Evolutionary conservation across 1,140 invertebrate species (phyloP).

Genomic region (Drosophila sp.): DNA sequence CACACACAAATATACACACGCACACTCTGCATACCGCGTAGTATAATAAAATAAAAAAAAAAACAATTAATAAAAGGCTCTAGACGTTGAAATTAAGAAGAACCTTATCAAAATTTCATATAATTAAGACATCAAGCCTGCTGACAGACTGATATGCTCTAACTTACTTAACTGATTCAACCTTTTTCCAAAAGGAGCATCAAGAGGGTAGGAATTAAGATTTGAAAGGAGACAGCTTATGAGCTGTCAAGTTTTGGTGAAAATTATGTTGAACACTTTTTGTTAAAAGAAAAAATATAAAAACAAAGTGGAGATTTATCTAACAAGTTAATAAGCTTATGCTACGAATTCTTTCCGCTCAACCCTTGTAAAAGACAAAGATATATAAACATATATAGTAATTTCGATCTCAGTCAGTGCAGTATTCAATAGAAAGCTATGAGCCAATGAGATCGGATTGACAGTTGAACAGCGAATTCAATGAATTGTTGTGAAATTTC

Average conservation of each 20-base stretch:
- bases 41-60: constrained; percentile 12
- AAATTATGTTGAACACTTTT: constrained; percentile 36
- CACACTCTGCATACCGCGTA: background rate
- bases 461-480: too few relatives aligned
- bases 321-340: constrained; percentile 8
- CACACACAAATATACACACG: background rate
- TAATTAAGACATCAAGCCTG: constrained; percentile 67
- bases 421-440: too few relatives aligned
- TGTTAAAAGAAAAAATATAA: background rate
- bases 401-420: too few relatives aligned
- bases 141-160: constrained; percentile 52
- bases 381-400: too few relatives aligned
- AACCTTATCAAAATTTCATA: constrained; percentile 42
- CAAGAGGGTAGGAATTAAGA: background rate
- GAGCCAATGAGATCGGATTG: too few relatives aligned
- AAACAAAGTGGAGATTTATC: background rate
- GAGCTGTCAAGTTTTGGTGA: constrained; percentile 46
- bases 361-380: too few relatives aligned
- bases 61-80: constrained; percentile 53
- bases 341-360: too few relatives aligned
- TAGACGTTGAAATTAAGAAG: constrained; percentile 2
- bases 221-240: constrained; percentile 34
- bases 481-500: too few relatives aligned
- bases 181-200: background rate
- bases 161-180: constrained; percentile 33